Evolutionary conservation across 2,888 invertebrate species (phyloP).

Genomic region (Drosophila melanocephala): DNA sequence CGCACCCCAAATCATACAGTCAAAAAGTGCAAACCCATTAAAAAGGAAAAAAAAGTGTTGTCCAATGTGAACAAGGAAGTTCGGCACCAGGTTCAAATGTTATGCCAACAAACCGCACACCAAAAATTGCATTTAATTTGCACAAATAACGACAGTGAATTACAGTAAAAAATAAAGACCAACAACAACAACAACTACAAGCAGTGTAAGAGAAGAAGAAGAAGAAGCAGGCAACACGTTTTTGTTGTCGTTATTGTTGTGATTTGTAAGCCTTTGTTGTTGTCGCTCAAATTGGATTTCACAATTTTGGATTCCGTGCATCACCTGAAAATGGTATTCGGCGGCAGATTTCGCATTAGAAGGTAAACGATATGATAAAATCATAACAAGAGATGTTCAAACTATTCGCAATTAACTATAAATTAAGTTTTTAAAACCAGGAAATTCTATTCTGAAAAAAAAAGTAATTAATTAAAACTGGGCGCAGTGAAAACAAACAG

Average conservation of each 20-base stretch:
- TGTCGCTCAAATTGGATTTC: constrained; percentile 78
- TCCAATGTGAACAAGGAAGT: constrained; percentile 65
- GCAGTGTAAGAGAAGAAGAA: constrained; percentile 14
- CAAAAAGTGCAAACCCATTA: constrained; percentile 41
- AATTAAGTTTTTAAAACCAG: constrained; percentile 42
- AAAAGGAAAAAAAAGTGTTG: constrained; percentile 33
- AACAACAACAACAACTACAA: constrained; percentile 26
- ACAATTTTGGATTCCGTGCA: constrained; percentile 80
- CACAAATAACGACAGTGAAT: constrained; percentile 61
- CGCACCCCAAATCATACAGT: constrained; percentile 6
- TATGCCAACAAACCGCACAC: constrained; percentile 55
- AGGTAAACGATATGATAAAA: constrained; percentile 75
- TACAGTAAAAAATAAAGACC: constrained; percentile 39
- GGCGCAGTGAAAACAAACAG: constrained; percentile 54
- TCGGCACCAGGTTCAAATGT: constrained; percentile 72
- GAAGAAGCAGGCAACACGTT: constrained; percentile 50
- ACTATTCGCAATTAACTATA: not conserved
- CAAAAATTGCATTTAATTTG: constrained; percentile 72
- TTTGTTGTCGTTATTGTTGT: constrained; percentile 36
- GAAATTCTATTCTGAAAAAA: constrained; percentile 41
- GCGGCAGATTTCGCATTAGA: constrained; percentile 86
- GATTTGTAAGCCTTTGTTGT: constrained; percentile 33
- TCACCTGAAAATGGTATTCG: constrained; percentile 85
- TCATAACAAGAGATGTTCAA: not conserved
- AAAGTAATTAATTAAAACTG: constrained; percentile 50